Evolutionary conservation across 2,797 vertebrate genomes (phyloP).

Genomic region (Cirrhinus mrigala): DNA sequence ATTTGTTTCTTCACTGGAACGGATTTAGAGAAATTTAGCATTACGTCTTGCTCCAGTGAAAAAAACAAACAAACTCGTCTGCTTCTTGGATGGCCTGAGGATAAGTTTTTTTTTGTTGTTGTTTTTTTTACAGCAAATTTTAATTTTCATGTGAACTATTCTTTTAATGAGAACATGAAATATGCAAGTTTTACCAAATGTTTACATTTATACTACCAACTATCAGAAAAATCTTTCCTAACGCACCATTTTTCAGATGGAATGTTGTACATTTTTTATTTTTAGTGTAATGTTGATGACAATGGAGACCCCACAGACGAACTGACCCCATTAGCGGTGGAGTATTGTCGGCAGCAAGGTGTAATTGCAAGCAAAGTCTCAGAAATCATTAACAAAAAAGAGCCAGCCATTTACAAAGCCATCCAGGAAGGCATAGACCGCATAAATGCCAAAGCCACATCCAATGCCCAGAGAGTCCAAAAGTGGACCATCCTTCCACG

Average conservation of each 20-base stretch:
- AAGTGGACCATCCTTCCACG: slow-evolving; percentile 68
- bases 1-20: not conserved
- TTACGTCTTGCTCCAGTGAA: no score
- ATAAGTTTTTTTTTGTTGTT: no score
- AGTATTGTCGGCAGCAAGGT: slow-evolving; percentile 67
- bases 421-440: slow-evolving; percentile 79
- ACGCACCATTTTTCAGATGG: not conserved
- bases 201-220: not conserved
- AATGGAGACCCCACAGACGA: slow-evolving; percentile 77
- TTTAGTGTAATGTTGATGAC: slow-evolving; percentile 76
- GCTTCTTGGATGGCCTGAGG: no score
- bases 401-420: slow-evolving; percentile 75
- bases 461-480: slow-evolving; percentile 79
- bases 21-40: not conserved
- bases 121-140: not conserved
- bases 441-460: slow-evolving; percentile 73
- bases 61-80: no score
- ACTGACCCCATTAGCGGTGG: slow-evolving; percentile 71
- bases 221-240: not conserved
- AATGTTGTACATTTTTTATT: not conserved
- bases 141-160: not conserved
- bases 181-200: not conserved
- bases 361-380: slow-evolving; percentile 72
- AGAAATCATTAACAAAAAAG: slow-evolving; percentile 74
- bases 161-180: not conserved